Percentiles rank a stretch among this genome's conserved stretches.
Evolutionary conservation across 2,888 invertebrate species (phyloP).

Genomic region (Clistopyga incitator): DNA sequence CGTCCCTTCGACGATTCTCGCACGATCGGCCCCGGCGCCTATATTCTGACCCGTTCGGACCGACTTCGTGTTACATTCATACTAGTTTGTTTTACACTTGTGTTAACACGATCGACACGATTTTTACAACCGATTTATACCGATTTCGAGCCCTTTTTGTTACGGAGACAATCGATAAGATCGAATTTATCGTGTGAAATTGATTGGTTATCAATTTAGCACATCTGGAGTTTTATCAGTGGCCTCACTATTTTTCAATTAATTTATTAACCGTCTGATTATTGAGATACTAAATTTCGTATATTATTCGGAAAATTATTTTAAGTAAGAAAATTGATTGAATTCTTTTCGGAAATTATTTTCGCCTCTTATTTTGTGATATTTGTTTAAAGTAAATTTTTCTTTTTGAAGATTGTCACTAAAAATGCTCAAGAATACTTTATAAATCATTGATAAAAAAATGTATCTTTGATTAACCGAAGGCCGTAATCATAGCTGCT

Average conservation of each 20-base stretch:
- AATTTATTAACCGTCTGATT: neutral
- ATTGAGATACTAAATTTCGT: too few species aligned
- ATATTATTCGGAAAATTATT: too few species aligned
- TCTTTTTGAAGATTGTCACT: too few species aligned
- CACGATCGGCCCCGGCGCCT: neutral
- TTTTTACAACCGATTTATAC: neutral
- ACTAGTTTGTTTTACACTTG: neutral
- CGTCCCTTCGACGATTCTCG: neutral
- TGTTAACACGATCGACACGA: constrained; percentile 13
- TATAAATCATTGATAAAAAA: too few species aligned
- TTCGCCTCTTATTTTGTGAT: too few species aligned
- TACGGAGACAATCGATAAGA: constrained; percentile 1
- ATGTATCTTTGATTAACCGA: too few species aligned
- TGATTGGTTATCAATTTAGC: neutral
- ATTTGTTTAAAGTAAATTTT: too few species aligned
- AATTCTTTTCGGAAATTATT: too few species aligned
- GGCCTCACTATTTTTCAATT: too few species aligned
- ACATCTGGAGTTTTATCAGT: neutral
- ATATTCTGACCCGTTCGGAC: neutral
- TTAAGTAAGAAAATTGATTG: too few species aligned
- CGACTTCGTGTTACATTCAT: neutral
- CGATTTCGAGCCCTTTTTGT: neutral
- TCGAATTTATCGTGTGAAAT: neutral
- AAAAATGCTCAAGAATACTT: too few species aligned
- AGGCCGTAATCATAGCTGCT: too few species aligned